A percentile compares a stretch with the other conserved stretches of the same genome.
These are phyloP conservation scores for Kuschelorhynchus macadamiae DNA, from an alignment of 2,888 invertebrate genomes.

Conservation along the genomic window DNA sequence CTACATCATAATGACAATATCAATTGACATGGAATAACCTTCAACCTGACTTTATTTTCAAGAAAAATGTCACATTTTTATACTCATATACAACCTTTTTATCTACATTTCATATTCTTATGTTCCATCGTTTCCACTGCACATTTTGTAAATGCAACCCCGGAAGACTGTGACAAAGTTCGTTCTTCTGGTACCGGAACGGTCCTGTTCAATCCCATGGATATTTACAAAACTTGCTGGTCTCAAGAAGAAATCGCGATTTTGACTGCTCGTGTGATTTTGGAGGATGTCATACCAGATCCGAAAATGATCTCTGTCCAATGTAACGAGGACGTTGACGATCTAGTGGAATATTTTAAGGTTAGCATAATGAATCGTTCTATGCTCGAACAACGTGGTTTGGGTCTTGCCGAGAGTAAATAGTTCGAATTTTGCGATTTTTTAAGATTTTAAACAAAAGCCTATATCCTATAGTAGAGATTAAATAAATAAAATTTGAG, in stretches of 20 bases:
- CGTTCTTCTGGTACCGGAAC: slow-evolving; percentile 61
- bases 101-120: too few species aligned
- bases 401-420: too few species aligned
- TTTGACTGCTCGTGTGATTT: slow-evolving; percentile 64
- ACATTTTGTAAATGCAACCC: slow-evolving; percentile 3
- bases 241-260: slow-evolving; percentile 63
- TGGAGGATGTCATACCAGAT: slow-evolving; percentile 65
- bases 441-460: too few species aligned
- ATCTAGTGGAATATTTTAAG: slow-evolving; percentile 65
- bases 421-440: too few species aligned
- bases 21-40: too few species aligned
- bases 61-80: neutral
- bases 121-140: neutral
- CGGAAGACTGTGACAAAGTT: slow-evolving; percentile 19
- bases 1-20: too few species aligned
- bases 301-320: slow-evolving; percentile 58
- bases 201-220: slow-evolving; percentile 64
- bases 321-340: slow-evolving; percentile 62
- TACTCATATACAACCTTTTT: neutral
- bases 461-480: too few species aligned
- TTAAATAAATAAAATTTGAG: too few species aligned
- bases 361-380: slow-evolving; percentile 1
- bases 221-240: slow-evolving; percentile 65
- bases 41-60: too few species aligned
- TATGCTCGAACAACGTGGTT: too few species aligned